A percentile compares a stretch with the other conserved stretches of the same genome.
Conservation (phyloP, 92 coral and sea anemone species). For the Parazoanthus darwini region DNA sequence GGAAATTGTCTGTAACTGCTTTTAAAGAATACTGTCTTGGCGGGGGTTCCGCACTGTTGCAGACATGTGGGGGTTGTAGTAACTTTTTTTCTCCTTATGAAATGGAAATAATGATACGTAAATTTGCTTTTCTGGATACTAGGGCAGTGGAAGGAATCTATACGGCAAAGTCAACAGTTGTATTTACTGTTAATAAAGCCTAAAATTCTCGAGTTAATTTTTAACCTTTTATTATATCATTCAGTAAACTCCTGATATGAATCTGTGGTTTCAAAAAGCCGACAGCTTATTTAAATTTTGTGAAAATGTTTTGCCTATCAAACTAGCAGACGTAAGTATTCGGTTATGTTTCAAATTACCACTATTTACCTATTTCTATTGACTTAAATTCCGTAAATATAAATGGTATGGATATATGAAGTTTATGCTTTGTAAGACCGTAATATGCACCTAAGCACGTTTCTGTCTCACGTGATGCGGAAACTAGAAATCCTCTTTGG, state of each 20-base stretch:
- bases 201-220: background rate
- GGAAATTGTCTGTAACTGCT: slow-evolving; percentile 29
- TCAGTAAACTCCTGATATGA: slow-evolving; percentile 7
- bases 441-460: background rate
- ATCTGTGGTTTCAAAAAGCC: slow-evolving; percentile 24
- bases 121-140: background rate
- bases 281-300: slow-evolving; percentile 22
- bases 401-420: background rate
- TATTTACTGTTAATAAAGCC: slow-evolving; percentile 16
- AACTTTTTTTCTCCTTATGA: background rate
- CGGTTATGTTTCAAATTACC: background rate
- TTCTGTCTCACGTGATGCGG: too few relatives aligned
- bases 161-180: background rate
- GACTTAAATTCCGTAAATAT: background rate
- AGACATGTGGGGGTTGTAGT: slow-evolving; percentile 13
- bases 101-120: background rate
- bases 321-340: background rate
- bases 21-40: background rate
- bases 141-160: background rate
- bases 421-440: background rate
- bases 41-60: slow-evolving; percentile 9
- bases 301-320: slow-evolving; percentile 21
- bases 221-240: background rate
- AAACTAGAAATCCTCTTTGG: too few relatives aligned
- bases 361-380: background rate